Evolutionary conservation across 2,113 vertebrate species (phyloP), one percentile per base, ranked within the genome.

Genomic region (Peromyscus leucopus): DNA sequence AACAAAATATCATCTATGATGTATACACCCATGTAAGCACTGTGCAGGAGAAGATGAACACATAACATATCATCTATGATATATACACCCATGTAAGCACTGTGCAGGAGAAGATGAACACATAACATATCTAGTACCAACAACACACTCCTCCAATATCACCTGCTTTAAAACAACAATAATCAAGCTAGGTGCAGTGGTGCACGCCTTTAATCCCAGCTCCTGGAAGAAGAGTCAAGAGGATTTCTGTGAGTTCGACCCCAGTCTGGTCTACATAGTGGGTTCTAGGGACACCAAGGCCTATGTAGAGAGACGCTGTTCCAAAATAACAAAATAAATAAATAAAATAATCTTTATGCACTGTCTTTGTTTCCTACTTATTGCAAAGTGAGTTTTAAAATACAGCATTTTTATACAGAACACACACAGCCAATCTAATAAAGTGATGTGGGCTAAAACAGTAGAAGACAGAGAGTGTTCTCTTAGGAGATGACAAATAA

Each of bases 311-410:
- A 78, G 17, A 33, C 31, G 15, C 75, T 79, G 46, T 33, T 79
- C 15, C 51, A 79, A 79, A 79, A 33, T 28, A 51, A 51, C 46
- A 33, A 51, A 17, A 55, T 55, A 78, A 51, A 79, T 15, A 55
- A 19, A 55, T 28, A 55, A 19, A 33, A 51, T 33, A 33, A 48
- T 26, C 33, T 59, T 69, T 26, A 74, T 51, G 10, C 1, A 46
- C 2, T 15, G 86, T 71, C 84, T 87, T 39, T 83, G 46, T 78
- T 92, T 96, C 91, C 46, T 61, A 39, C 51, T 67, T 31, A 26
- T 72, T 95, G 69, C 33, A 87, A 90, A 79, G 19, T 89, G 33
- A 76, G 0, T 55, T 92, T 95, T 93, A 80, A 51, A 93, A 67
- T 89, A 71, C 42, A 4, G 82, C 31, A 11, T 61, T 85, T 90